phyloP scores from a whole-genome alignment of 2,113 vertebrate genomes.

The Petaurus breviceps region DNA sequence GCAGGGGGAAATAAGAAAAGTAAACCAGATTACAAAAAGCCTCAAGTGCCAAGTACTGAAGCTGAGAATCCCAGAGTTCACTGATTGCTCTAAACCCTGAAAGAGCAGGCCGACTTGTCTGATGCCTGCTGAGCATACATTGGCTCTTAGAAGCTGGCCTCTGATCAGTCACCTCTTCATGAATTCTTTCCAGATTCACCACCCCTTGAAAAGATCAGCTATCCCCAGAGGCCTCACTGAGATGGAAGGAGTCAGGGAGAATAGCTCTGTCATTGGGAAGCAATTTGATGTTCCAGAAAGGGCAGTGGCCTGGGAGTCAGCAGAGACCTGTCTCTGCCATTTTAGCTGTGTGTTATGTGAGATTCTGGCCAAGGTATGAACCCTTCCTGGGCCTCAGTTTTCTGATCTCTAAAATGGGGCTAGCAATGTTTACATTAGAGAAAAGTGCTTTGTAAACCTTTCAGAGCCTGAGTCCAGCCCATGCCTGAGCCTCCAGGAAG shows the following conservation, averaged over 20 bases:
- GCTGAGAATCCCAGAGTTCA: background rate
- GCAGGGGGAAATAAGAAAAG: background rate
- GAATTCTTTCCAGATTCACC: background rate
- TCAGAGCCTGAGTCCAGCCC: too few relatives aligned
- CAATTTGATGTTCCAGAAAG: background rate
- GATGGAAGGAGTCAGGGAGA: background rate
- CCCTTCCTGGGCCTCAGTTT: too few relatives aligned
- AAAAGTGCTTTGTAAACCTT: too few relatives aligned
- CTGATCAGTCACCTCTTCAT: background rate
- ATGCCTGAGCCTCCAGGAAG: too few relatives aligned
- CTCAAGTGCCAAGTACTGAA: background rate
- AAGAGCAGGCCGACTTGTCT: background rate
- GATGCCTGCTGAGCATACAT: background rate
- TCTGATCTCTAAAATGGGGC: too few relatives aligned
- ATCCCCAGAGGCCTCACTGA: background rate
- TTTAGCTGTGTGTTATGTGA: too few relatives aligned
- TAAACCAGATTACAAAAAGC: background rate
- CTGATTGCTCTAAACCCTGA: background rate
- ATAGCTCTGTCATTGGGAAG: too few relatives aligned
- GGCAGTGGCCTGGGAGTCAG: too few relatives aligned
- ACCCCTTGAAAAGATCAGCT: background rate
- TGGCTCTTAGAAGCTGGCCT: too few relatives aligned
- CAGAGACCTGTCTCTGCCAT: too few relatives aligned
- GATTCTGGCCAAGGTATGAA: too few relatives aligned
- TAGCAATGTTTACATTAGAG: too few relatives aligned